phyloP scores from a whole-genome alignment of 1,140 invertebrate genomes.

The Heliconius congener region DNA sequence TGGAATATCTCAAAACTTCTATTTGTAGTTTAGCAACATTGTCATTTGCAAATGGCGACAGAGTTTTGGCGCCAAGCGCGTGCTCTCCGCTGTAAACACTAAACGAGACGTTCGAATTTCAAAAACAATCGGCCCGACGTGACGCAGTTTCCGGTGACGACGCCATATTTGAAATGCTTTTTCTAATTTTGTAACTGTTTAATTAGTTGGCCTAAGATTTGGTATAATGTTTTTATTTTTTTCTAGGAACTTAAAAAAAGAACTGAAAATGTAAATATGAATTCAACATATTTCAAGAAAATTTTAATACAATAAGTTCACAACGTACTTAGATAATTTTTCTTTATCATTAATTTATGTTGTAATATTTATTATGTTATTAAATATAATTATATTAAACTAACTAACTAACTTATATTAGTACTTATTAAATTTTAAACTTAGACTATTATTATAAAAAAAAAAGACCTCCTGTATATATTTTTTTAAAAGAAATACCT shows the following conservation, averaged over 20 bases:
- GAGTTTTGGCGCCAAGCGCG: slow-evolving; percentile 68
- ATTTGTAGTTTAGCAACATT: slow-evolving; percentile 73
- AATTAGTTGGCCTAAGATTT: neutral
- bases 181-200: slow-evolving; percentile 18
- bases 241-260: too few species aligned
- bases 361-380: too few species aligned
- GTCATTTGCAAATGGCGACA: slow-evolving; percentile 56
- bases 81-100: slow-evolving; percentile 67
- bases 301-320: too few species aligned
- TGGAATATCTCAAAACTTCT: slow-evolving; percentile 47
- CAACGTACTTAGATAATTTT: too few species aligned
- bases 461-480: too few species aligned
- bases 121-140: slow-evolving; percentile 70
- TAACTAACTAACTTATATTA: too few species aligned
- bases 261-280: too few species aligned
- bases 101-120: slow-evolving; percentile 69
- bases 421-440: too few species aligned
- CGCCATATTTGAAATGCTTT: slow-evolving; percentile 50
- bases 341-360: too few species aligned
- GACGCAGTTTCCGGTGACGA: slow-evolving; percentile 70
- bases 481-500: neutral
- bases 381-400: too few species aligned
- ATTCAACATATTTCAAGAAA: too few species aligned
- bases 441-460: too few species aligned
- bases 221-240: neutral